Conservation (phyloP, 1,140 invertebrate species). For the Drosophila bocqueti region DNA sequence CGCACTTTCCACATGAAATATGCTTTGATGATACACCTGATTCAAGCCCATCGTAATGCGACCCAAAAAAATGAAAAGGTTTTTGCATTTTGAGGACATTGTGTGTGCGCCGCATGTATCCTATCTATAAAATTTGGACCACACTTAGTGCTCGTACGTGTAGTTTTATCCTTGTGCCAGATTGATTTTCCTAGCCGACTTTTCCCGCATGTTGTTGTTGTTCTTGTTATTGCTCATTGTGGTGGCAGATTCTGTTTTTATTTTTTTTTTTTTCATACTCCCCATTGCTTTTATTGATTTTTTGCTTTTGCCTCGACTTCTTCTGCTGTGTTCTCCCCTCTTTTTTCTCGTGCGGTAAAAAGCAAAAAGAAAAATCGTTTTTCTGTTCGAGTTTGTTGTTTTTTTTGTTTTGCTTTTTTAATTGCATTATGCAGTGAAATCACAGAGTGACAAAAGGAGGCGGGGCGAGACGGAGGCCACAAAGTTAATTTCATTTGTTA, state of each 20-base stretch:
- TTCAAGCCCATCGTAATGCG: constrained; percentile 31
- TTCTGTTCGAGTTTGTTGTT: constrained; percentile 20
- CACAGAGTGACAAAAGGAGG: constrained; percentile 21
- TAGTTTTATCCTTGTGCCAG: constrained; percentile 73
- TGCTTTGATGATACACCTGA: constrained; percentile 30
- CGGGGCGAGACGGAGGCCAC: constrained; percentile 1
- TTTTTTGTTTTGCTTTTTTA: constrained; percentile 51
- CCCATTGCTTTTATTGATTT: constrained; percentile 66
- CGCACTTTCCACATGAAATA: constrained; percentile 17
- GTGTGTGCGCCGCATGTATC: constrained; percentile 21
- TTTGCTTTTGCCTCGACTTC: constrained; percentile 21
- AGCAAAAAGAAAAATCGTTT: constrained; percentile 54
- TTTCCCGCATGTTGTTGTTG: constrained; percentile 5
- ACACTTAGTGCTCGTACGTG: constrained; percentile 28
- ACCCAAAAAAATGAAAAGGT: constrained; percentile 1
- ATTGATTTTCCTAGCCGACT: constrained; percentile 66
- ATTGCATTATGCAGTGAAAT: constrained; percentile 77
- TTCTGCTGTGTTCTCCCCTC: neutral
- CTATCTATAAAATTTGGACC: constrained; percentile 33
- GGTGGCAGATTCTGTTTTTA: constrained; percentile 39
- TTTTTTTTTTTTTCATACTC: constrained; percentile 29
- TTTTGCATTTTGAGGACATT: constrained; percentile 22
- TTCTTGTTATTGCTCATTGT: constrained; percentile 36
- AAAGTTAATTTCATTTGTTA: constrained; percentile 69
- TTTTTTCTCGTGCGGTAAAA: constrained; percentile 18